Percentiles rank a stretch among this genome's conserved stretches.
phyloP scores from a whole-genome alignment of 2,888 invertebrate genomes.

The Synergus gifuensis region DNA sequence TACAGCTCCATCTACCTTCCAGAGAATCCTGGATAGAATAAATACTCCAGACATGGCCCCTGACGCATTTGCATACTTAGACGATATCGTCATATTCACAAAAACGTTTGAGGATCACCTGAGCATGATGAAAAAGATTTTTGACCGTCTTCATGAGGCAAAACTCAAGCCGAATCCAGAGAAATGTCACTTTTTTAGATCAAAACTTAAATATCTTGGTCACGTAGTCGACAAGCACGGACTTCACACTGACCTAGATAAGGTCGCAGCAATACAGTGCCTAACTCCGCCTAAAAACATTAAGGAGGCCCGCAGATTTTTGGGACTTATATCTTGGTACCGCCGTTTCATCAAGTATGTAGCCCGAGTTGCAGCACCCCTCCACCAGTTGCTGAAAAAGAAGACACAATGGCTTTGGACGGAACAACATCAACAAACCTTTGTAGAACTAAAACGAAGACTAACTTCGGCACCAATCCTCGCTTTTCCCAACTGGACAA shows the following conservation, averaged over 20 bases:
- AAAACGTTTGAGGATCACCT: conserved; percentile 9
- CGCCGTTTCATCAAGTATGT: conserved; percentile 39
- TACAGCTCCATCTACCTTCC: conserved; percentile 63
- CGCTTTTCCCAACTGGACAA: conserved; percentile 41
- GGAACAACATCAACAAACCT: neutral
- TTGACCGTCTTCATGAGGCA: conserved; percentile 55
- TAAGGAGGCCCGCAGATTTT: neutral
- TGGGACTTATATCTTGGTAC: conserved; percentile 33
- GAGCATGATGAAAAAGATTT: conserved; percentile 48
- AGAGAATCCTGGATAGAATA: conserved; percentile 51
- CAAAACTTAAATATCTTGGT: conserved; percentile 53
- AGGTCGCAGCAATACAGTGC: neutral
- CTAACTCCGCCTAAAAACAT: neutral
- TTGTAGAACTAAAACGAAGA: neutral
- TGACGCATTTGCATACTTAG: conserved; percentile 16
- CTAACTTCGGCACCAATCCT: conserved; percentile 24
- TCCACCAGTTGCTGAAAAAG: too few relatives aligned
- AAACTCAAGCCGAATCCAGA: conserved; percentile 56
- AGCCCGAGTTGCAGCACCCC: neutral
- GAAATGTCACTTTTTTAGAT: conserved; percentile 62
- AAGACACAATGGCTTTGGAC: too few relatives aligned
- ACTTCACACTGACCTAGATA: neutral
- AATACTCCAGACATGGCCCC: conserved; percentile 3
- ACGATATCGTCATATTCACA: conserved; percentile 41
- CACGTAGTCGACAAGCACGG: conserved; percentile 34